These are phyloP conservation scores for Eleginops maclovinus DNA, from an alignment of 2,113 vertebrate species.

Conservation along the genomic window DNA sequence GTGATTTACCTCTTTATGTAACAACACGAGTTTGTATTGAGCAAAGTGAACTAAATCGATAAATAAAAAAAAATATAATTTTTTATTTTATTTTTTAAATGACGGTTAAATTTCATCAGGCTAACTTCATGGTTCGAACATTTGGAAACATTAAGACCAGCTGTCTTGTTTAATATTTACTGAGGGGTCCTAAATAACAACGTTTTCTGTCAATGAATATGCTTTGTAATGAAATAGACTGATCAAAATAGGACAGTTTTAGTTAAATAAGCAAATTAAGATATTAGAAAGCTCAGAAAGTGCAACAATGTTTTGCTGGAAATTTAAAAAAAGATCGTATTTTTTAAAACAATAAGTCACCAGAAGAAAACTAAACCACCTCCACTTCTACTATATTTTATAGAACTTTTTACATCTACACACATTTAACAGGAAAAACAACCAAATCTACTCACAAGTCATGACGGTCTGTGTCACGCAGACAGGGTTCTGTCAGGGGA, in stretches of 20 bases:
- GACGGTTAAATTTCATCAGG: neutral
- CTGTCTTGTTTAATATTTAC: neutral
- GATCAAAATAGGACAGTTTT: neutral
- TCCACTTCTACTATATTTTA: neutral
- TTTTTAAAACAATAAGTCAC: neutral
- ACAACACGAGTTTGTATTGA: too few species aligned
- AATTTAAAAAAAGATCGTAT: neutral
- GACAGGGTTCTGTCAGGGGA: conserved; percentile 65
- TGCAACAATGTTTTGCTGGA: neutral
- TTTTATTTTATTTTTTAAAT: too few species aligned
- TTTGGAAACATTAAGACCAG: neutral
- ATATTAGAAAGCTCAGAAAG: neutral
- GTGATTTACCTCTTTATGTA: too few species aligned
- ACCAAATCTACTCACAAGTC: conserved; percentile 76
- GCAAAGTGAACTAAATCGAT: too few species aligned
- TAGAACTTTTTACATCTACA: neutral
- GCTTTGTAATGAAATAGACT: neutral
- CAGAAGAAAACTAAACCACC: neutral
- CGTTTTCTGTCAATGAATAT: neutral
- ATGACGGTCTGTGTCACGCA: conserved; percentile 55
- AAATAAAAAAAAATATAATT: too few species aligned
- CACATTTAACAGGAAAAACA: conserved; percentile 4
- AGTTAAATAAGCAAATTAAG: neutral
- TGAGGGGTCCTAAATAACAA: neutral
- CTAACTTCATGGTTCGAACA: neutral